Conservation (phyloP, 1,140 invertebrate genomes). For the Hesperophylax magnus region DNA sequence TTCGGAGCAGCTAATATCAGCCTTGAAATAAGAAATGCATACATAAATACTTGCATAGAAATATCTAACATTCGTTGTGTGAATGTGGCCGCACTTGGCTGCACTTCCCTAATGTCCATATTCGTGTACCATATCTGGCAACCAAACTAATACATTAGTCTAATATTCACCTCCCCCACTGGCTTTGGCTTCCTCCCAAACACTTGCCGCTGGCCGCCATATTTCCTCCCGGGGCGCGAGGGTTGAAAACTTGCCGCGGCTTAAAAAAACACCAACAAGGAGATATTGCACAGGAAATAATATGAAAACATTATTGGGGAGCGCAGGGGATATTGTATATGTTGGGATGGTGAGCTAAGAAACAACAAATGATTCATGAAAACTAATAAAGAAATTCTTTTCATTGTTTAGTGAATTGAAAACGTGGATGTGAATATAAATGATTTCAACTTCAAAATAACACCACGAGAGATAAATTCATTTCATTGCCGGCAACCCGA, state of each 20-base stretch:
- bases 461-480: too few relatives aligned
- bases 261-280: slow-evolving; percentile 22
- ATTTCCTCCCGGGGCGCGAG: slow-evolving; percentile 21
- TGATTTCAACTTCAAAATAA: too few relatives aligned
- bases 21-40: too few relatives aligned
- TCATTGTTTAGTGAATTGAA: background rate
- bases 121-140: slow-evolving; percentile 17
- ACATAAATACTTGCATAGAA: too few relatives aligned
- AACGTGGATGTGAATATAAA: background rate
- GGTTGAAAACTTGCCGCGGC: slow-evolving; percentile 32
- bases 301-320: background rate
- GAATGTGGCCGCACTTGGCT: too few relatives aligned
- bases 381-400: too few relatives aligned
- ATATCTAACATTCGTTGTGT: too few relatives aligned
- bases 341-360: too few relatives aligned
- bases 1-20: too few relatives aligned
- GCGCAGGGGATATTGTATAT: too few relatives aligned
- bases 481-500: too few relatives aligned
- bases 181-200: slow-evolving; percentile 26
- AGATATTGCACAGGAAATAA: slow-evolving; percentile 11
- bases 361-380: too few relatives aligned
- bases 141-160: slow-evolving; percentile 46
- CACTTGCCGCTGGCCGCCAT: slow-evolving; percentile 13
- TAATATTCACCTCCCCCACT: slow-evolving; percentile 36
- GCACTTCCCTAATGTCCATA: background rate